Percentiles rank a stretch among this genome's conserved stretches.
Conservation (phyloP, 2,797 vertebrate genomes). For the Eleutherodactylus coqui region DNA sequence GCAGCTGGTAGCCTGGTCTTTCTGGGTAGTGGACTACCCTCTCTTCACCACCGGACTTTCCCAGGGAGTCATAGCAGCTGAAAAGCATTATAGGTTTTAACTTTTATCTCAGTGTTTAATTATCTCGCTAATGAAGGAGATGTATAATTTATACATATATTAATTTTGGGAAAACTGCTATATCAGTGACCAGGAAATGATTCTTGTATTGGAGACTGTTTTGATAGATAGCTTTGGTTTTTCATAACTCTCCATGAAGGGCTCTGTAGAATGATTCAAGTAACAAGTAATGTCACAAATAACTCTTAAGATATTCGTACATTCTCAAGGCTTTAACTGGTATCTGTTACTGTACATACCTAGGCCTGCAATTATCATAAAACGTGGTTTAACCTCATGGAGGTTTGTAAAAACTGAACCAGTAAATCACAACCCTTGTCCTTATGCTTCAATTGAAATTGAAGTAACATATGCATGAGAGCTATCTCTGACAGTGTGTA, state of each 20-base stretch:
- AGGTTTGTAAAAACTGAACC: neutral
- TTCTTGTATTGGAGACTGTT: neutral
- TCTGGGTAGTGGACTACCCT: too few species aligned
- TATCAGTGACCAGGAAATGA: neutral
- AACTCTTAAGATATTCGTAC: neutral
- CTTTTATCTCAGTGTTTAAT: too few species aligned
- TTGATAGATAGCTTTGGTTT: neutral
- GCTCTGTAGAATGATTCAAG: neutral
- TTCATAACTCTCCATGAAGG: neutral
- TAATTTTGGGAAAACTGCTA: neutral
- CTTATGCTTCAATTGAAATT: neutral
- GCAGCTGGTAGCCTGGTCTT: too few species aligned
- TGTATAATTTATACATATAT: too few species aligned
- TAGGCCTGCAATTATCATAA: neutral
- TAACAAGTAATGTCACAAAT: neutral
- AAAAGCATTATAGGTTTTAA: too few species aligned
- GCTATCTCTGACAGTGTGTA: conserved; percentile 18
- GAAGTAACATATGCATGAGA: conserved; percentile 15
- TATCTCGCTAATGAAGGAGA: too few species aligned
- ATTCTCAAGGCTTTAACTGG: neutral
- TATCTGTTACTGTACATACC: neutral
- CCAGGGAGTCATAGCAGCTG: too few species aligned
- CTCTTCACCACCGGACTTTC: too few species aligned
- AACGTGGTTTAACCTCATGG: neutral
- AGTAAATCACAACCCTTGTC: neutral